These are phyloP conservation scores for Petrocephalus sullivani DNA, from an alignment of 2,797 vertebrate genomes.

Conservation along the genomic window DNA sequence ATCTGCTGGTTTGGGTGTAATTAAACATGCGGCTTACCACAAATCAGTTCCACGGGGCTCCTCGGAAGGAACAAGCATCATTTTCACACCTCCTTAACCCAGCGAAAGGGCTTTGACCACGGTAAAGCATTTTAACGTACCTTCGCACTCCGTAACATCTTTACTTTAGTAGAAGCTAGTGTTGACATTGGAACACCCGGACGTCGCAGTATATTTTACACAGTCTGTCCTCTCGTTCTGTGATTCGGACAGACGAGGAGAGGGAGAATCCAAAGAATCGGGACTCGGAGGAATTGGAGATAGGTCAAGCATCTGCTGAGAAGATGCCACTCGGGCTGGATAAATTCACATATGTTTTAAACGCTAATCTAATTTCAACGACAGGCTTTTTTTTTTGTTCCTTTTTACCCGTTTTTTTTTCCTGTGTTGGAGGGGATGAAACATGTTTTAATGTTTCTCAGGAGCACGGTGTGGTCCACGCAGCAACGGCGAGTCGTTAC, in stretches of 20 bases:
- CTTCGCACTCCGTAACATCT: not conserved
- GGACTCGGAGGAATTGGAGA: conserved; percentile 39
- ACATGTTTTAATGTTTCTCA: conserved; percentile 63
- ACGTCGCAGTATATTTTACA: not conserved
- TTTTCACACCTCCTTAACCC: conserved; percentile 4
- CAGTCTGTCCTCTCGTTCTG: conserved; percentile 15
- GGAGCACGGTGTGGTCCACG: conserved; percentile 59
- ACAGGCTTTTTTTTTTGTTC: conserved; percentile 56
- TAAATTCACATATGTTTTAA: conserved; percentile 74
- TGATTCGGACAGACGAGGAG: conserved; percentile 28
- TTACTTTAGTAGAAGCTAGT: conserved; percentile 14
- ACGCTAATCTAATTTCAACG: conserved; percentile 75
- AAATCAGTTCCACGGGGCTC: not conserved
- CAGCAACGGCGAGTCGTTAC: conserved; percentile 46
- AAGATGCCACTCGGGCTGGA: conserved; percentile 60
- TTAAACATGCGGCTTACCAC: conserved; percentile 1
- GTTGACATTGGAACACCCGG: conserved; percentile 15
- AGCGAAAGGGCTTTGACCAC: not conserved
- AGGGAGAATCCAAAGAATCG: conserved; percentile 25
- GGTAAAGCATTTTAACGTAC: not conserved
- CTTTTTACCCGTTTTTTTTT: conserved; percentile 32
- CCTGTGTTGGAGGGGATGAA: conserved; percentile 49
- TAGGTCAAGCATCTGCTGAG: conserved; percentile 54
- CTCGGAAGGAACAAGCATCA: not conserved
- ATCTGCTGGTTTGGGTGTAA: conserved; percentile 28